These are phyloP conservation scores for Gandaritis pyraliata DNA, from an alignment of 2,888 invertebrate genomes.

Conservation along the genomic window DNA sequence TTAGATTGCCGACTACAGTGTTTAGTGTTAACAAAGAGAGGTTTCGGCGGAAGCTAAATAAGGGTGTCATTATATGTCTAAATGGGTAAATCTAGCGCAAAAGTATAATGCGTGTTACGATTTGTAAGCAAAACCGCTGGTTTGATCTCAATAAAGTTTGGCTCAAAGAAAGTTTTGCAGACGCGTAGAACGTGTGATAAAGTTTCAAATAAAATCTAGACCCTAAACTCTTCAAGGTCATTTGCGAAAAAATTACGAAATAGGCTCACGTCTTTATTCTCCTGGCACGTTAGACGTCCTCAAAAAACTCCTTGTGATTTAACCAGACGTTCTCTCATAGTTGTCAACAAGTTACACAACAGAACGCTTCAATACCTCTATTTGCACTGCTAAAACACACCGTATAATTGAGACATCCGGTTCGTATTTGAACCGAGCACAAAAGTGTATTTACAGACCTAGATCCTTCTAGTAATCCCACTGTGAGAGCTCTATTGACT, in stretches of 20 bases:
- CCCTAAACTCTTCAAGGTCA: too few species aligned
- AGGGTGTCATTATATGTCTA: too few species aligned
- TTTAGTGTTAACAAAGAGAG: constrained; percentile 60
- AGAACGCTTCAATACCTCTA: constrained; percentile 12
- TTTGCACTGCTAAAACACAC: constrained; percentile 19
- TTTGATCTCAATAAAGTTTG: too few species aligned
- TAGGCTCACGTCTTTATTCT: too few species aligned
- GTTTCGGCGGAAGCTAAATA: constrained; percentile 21
- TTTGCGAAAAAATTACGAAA: too few species aligned
- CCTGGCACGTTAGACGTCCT: too few species aligned
- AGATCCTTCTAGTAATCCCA: constrained; percentile 23
- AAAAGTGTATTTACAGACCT: constrained; percentile 27
- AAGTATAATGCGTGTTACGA: too few species aligned
- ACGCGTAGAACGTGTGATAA: too few species aligned
- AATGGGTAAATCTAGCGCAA: neutral
- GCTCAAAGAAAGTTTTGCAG: too few species aligned
- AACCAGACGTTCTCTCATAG: neutral
- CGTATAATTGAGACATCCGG: constrained; percentile 27
- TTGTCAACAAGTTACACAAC: constrained; percentile 6
- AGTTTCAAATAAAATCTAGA: too few species aligned
- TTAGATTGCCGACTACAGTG: constrained; percentile 69
- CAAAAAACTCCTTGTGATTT: neutral
- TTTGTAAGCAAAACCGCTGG: too few species aligned
- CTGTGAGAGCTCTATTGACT: constrained; percentile 23
- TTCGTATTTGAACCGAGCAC: constrained; percentile 24